Base-by-base conservation (phyloP, 2,797 vertebrate species). In the Dicrostonyx torquatus region DNA sequence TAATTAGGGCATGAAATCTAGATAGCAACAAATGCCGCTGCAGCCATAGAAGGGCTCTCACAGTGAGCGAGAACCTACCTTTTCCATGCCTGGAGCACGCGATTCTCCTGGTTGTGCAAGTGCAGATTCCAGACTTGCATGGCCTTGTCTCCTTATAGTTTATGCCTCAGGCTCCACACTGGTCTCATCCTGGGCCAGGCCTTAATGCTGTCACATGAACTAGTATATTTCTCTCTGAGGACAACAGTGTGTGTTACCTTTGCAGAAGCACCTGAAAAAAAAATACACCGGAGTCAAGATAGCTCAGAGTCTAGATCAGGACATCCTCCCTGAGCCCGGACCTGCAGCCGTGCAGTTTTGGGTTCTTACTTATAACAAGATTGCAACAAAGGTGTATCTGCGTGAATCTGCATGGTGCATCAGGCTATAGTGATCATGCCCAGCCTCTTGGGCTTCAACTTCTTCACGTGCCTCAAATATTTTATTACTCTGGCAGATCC, bases 111-210 rank as follows among this genome's bases (percentile, higher is more conserved):
- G 24, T 87, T 60, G 15, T 11, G 9, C 53, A 34, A 50, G 18
- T 9, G 2, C 58, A 83, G 17, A 40, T 40, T 72, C 58, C 84
- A 31, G 34, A 90, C 40, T 10, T 94, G 84, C 2, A 45, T 1
- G 8, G 45, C 66, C 43, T 77, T 82, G 77, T 43, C 43, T 62
- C 15, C 58, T 87, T 53, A 50, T 60, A 31, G 55, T 43, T 73
- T 22, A n/a, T 37, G 72, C 55, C 29, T 70, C 15, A 26, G 34
- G 70, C 68, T 26, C 43, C 34, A 22, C 17, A 6, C 31, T 62
- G 45, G 10, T 77, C 72, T 76, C 79, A 34, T 73, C 80, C 66
- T 76, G n/a, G 24, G 62, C 55, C 93, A 96, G 62, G 15, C 8
- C 5, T 20, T 2, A 2, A 58, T 18, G 10, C 6, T 50, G 13